Evolutionary conservation across 2,797 vertebrate genomes (phyloP).

Genomic region (Eulemur rubriventer): DNA sequence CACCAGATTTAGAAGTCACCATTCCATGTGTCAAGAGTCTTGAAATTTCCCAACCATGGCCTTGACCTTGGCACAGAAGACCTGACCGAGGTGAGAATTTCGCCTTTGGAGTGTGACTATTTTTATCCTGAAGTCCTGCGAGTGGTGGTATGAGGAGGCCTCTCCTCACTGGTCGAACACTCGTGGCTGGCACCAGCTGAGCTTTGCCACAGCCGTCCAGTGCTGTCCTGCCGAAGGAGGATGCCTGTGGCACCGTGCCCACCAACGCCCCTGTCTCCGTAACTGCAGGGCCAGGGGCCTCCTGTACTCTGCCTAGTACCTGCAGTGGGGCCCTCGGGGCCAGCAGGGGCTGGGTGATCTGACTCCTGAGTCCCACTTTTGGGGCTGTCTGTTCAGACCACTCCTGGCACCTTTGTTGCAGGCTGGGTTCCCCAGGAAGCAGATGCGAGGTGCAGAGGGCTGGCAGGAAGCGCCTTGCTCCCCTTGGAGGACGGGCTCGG

Average conservation of each 20-base stretch:
- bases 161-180: not conserved
- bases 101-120: too few relatives aligned
- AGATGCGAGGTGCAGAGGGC: not conserved
- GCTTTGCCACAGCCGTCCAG: not conserved
- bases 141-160: not conserved
- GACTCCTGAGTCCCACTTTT: not conserved
- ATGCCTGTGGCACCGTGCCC: too few relatives aligned
- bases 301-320: too few relatives aligned
- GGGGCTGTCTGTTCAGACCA: not conserved
- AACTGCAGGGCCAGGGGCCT: not conserved
- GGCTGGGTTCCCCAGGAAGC: not conserved
- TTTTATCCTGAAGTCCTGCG: not conserved
- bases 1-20: not conserved
- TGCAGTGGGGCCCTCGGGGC: not conserved
- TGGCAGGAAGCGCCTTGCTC: not conserved
- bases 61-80: not conserved
- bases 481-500: too few relatives aligned
- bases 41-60: accelerated
- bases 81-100: not conserved
- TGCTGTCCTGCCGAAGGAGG: not conserved
- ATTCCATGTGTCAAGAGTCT: not conserved
- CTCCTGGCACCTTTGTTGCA: not conserved
- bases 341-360: too few relatives aligned
- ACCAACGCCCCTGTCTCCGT: not conserved
- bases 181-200: accelerated